Base-by-base conservation (phyloP, 1,140 invertebrate species). In the Heliconius hewitsoni region DNA sequence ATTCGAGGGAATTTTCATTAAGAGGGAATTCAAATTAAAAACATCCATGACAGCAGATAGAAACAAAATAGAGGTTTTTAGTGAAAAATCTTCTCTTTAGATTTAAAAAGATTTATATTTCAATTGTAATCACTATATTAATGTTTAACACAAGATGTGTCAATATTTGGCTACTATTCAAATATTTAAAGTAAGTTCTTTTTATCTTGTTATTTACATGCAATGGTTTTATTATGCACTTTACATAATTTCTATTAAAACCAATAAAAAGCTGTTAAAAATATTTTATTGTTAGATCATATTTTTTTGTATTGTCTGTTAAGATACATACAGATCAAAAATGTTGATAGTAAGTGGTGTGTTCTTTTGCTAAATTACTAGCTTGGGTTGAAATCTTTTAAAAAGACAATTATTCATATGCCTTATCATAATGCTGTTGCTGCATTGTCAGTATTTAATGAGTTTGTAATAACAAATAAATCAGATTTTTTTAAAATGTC, bases 361-460 rank as follows among this genome's bases (percentile, higher is more conserved):
- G n/a, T 60, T 23, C 3, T 27, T 60, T 57, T 23, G 6, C 18
- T 52, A 52, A 57, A 23, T 60, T 30, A 57, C 55, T 57, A 8
- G 60, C 27, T 66, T 66, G 27, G 30, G 60, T n/a, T 75, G 37
- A 57, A 66, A 52, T 66, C 8, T 76, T 39, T 46, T 46, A n/a
- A 76, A 76, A 70, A 66, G 55, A 76, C 57, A 76, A 60, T 39
- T 55, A n/a, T 70, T n/a, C n/a, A n/a, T 13, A 71, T 30, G n/a
- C 27, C 23, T 55, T 76, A 8, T 23, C 23, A 23, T 57, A 6
- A 57, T 57, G 19, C n/a, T 52, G 18, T 8, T 52, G 18, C 16
- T 52, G 18, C 18, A 52, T 52, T 52, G 18, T 18, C 50, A 19
- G 16, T 52, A 19, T 52, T 52, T 52, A 19, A 18, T 52, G 2